phyloP scores from a whole-genome alignment of 2,888 invertebrate species.

The Julus scandinavius region DNA sequence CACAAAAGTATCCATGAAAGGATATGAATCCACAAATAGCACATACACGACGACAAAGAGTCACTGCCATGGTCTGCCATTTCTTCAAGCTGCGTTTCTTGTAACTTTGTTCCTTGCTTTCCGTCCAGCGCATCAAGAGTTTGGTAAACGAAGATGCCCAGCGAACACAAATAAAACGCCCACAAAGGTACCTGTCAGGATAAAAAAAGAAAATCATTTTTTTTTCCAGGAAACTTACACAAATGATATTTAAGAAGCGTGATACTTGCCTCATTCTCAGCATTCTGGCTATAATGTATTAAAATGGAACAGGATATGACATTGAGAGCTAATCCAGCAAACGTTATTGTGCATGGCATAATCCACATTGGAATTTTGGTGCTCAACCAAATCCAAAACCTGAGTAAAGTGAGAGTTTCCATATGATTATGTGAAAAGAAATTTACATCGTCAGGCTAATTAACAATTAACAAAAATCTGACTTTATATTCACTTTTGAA shows the following conservation, averaged over 20 bases:
- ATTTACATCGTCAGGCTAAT: neutral
- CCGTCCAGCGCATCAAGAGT: slow-evolving; percentile 55
- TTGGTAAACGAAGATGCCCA: slow-evolving; percentile 52
- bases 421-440: neutral
- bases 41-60: slow-evolving; percentile 51
- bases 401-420: neutral
- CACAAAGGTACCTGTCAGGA: slow-evolving; percentile 50
- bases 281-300: slow-evolving; percentile 51
- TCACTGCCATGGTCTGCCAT: slow-evolving; percentile 55
- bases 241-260: slow-evolving; percentile 26
- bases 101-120: slow-evolving; percentile 51
- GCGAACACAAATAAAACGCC: slow-evolving; percentile 51
- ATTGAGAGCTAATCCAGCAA: slow-evolving; percentile 50
- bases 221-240: neutral
- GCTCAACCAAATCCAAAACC: slow-evolving; percentile 55
- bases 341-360: slow-evolving; percentile 54
- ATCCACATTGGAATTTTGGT: slow-evolving; percentile 48
- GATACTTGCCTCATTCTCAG: slow-evolving; percentile 41
- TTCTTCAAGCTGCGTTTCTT: slow-evolving; percentile 54
- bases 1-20: neutral
- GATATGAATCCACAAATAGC: neutral
- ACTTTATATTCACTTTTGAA: slow-evolving; percentile 49
- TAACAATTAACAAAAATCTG: neutral
- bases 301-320: slow-evolving; percentile 18
- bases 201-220: neutral